These are phyloP conservation scores for Monodelphis domestica DNA, from an alignment of 2,797 vertebrate genomes.

Conservation along the genomic window DNA sequence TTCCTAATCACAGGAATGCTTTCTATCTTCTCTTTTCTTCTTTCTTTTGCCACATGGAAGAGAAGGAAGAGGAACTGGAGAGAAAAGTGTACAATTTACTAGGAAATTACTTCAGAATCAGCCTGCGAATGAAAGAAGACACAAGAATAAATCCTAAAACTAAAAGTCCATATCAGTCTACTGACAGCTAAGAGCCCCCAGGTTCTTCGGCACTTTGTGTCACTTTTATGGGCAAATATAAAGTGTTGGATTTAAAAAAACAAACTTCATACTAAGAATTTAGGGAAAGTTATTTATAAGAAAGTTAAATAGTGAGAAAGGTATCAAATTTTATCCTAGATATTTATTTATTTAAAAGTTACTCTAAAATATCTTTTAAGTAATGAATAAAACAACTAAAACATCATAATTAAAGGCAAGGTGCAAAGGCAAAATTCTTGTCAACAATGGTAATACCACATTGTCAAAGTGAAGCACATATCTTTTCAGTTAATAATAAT, in stretches of 20 bases:
- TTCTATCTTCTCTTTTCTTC: neutral
- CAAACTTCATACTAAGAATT: constrained; percentile 31
- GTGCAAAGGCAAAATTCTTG: neutral
- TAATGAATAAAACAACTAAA: neutral
- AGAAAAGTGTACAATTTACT: neutral
- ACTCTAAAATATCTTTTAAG: constrained; percentile 37
- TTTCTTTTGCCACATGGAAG: neutral
- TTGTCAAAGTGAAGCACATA: neutral
- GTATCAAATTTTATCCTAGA: constrained; percentile 24
- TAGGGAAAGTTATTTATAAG: neutral
- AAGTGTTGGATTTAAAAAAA: too few species aligned
- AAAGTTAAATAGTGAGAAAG: constrained; percentile 6
- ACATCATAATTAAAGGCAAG: neutral
- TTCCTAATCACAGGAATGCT: neutral
- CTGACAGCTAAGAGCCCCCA: neutral
- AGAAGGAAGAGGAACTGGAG: neutral
- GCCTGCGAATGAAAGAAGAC: constrained; percentile 51
- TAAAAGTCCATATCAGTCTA: constrained; percentile 18
- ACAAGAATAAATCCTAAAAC: constrained; percentile 26
- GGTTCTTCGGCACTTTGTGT: neutral
- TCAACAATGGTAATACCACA: neutral
- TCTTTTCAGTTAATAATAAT: neutral
- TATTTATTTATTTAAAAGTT: constrained; percentile 28
- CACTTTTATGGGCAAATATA: neutral
- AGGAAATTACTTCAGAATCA: neutral